Evolutionary conservation across 2,113 vertebrate species (phyloP), one percentile per base, ranked within the genome.

Genomic region (Spea multiplicata): DNA sequence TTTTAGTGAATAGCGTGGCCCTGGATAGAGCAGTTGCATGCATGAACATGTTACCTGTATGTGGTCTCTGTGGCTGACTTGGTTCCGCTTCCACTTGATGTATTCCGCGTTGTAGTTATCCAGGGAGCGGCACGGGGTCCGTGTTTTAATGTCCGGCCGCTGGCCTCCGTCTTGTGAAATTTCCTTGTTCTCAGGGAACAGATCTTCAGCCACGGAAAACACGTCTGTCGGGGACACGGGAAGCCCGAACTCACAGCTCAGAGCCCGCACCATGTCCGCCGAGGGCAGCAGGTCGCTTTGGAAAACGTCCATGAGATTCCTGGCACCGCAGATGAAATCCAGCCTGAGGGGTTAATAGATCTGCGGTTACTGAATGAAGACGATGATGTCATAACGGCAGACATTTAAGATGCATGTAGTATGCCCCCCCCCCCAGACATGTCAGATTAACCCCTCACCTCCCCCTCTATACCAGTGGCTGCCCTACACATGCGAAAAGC

Each of bases 201-300:
- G 48, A 2, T 46, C 5, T 62, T 14, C 47, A 2, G 48, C 62
- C 3, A 1, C 65, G 2, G 66, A 4, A 12, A 66, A 62, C 64
- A 89, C 81, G 0, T 86, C 84, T 52, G 84, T 79, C 13, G 61
- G 75, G 3, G 81, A 76, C 12, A 89, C 9, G 70, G 86, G 81
- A 55, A 83, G 52, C 74, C 93, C 92, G 8, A 90, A 93, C 74
- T 88, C 72, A 0, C 80, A 85, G 17, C 82, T 92, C 84, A 96
- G 53, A 73, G 82, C 84, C 44, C 83, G 85, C 78, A 95, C 73
- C 95, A 94, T 94, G 82, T 90, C 84, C 0, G 90, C 86, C 5
- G 94, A 89, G 4, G 94, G 95, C 83, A 97, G 89, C 84, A 96
- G 86, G 83, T 87, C 81, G 13, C 82, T 74, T 0, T 78, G 82